These are phyloP conservation scores for Catharus minimus DNA, from an alignment of 2,113 vertebrate species.

Conservation along the genomic window DNA sequence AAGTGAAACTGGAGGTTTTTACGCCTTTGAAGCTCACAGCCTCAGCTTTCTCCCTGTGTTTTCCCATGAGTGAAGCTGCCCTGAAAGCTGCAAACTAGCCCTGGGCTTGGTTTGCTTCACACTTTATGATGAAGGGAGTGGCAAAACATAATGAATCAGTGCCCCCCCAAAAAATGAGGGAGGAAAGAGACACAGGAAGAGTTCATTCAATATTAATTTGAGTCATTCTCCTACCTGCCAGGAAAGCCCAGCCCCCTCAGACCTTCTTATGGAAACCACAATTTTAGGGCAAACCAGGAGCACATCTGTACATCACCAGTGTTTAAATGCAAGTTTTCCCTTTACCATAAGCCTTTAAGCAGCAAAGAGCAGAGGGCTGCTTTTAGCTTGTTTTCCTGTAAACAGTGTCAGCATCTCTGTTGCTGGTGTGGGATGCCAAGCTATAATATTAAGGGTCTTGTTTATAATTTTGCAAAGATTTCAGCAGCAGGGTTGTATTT, in stretches of 20 bases:
- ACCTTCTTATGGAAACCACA: not conserved
- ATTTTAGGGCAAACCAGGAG: not conserved
- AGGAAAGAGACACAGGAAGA: not conserved
- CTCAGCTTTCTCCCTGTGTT: not conserved
- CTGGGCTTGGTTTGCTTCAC: not conserved
- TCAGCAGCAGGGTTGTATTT: slow-evolving; percentile 23
- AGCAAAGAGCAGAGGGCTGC: not conserved
- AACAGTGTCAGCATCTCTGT: not conserved
- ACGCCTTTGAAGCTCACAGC: not conserved
- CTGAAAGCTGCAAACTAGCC: not conserved
- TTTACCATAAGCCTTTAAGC: not conserved
- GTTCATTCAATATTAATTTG: not conserved
- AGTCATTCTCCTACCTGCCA: not conserved
- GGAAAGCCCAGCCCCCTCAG: not conserved
- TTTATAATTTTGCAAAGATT: slow-evolving; percentile 45
- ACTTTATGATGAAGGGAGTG: not conserved
- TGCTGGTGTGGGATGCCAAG: not conserved
- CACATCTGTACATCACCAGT: not conserved
- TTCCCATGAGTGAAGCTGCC: not conserved
- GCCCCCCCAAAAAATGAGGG: not conserved
- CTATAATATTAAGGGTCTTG: slow-evolving; percentile 23
- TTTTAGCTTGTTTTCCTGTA: not conserved
- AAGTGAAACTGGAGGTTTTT: rapidly evolving
- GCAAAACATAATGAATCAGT: not conserved
- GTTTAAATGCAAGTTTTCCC: not conserved